These are phyloP conservation scores for Emmelina monodactyla DNA, from an alignment of 2,888 invertebrate species.

Conservation along the genomic window DNA sequence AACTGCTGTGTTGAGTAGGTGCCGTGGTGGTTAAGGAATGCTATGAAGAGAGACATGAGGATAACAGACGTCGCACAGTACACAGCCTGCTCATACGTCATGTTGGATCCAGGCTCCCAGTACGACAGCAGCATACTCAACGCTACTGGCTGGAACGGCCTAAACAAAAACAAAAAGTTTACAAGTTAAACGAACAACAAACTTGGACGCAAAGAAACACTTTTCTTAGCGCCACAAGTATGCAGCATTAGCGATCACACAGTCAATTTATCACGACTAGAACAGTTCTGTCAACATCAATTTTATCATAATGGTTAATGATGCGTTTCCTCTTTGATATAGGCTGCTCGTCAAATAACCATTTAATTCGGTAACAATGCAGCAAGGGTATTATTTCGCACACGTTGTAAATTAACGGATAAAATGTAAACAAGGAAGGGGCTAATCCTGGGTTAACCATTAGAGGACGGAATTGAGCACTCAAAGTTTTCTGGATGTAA, in stretches of 20 bases:
- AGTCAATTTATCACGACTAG: too few relatives aligned
- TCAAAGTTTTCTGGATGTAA: not conserved
- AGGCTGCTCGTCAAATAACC: too few relatives aligned
- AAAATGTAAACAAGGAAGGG: too few relatives aligned
- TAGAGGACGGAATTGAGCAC: not conserved
- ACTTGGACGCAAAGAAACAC: not conserved
- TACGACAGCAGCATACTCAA: slow-evolving; percentile 72
- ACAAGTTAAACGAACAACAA: too few relatives aligned
- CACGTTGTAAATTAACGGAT: too few relatives aligned
- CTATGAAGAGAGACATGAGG: slow-evolving; percentile 59
- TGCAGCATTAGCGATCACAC: too few relatives aligned
- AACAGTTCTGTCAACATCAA: too few relatives aligned
- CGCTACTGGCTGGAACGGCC: slow-evolving; percentile 72
- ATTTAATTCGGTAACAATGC: too few relatives aligned
- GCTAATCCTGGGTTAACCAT: not conserved
- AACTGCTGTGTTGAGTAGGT: slow-evolving; percentile 74
- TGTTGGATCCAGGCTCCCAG: slow-evolving; percentile 63
- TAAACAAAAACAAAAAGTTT: slow-evolving; percentile 32
- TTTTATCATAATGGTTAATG: too few relatives aligned
- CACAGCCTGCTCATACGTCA: slow-evolving; percentile 66
- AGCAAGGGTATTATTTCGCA: too few relatives aligned
- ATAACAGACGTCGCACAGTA: slow-evolving; percentile 69
- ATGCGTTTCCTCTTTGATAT: too few relatives aligned
- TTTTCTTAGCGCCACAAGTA: too few relatives aligned
- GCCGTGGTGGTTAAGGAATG: slow-evolving; percentile 71